Evolutionary conservation across 1,140 invertebrate genomes (phyloP).

Genomic region (Conus ventricosus): DNA sequence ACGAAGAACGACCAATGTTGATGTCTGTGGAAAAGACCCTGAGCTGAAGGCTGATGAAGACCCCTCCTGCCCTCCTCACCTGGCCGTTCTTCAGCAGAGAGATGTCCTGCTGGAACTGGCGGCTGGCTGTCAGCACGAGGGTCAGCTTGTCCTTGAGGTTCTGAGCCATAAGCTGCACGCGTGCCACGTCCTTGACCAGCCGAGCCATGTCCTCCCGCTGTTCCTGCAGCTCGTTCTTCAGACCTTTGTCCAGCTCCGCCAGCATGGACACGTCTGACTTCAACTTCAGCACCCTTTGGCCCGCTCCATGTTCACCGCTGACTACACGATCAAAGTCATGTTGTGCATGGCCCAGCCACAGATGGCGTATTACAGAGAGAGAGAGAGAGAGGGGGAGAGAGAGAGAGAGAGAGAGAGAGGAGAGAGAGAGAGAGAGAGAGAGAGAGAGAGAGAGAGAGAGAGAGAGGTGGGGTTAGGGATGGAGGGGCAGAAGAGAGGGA

Average conservation of each 20-base stretch:
- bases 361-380: too few relatives aligned
- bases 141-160: constrained; percentile 41
- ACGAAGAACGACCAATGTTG: too few relatives aligned
- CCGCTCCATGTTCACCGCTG: constrained; percentile 35
- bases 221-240: constrained; percentile 29
- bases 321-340: not conserved
- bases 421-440: too few relatives aligned
- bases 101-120: constrained; percentile 38
- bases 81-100: constrained; percentile 23
- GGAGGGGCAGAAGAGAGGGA: too few relatives aligned
- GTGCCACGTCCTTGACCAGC: constrained; percentile 33
- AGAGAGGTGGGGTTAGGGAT: too few relatives aligned
- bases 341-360: too few relatives aligned
- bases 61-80: not conserved
- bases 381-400: too few relatives aligned
- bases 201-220: constrained; percentile 36
- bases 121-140: constrained; percentile 31
- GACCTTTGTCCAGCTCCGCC: constrained; percentile 36
- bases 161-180: constrained; percentile 36
- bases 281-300: constrained; percentile 30
- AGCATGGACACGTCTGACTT: constrained; percentile 39
- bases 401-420: too few relatives aligned
- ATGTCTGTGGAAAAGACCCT: too few relatives aligned
- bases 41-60: too few relatives aligned
- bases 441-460: too few relatives aligned